Percentiles rank a stretch among this genome's conserved stretches.
Conservation (phyloP, 1,140 invertebrate genomes). For the Camponotus floridanus region DNA sequence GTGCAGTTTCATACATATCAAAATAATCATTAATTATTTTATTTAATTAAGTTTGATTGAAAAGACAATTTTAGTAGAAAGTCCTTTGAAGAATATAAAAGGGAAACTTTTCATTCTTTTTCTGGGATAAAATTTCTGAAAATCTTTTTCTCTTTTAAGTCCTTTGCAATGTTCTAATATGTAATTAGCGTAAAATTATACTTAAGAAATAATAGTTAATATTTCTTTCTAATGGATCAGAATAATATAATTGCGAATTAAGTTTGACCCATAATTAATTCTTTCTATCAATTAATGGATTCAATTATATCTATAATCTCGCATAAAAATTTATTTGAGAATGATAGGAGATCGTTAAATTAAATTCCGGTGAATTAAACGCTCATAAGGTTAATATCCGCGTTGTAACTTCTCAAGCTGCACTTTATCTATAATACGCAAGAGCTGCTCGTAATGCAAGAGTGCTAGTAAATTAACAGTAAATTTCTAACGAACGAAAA, state of each 20-base stretch:
- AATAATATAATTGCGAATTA: not conserved
- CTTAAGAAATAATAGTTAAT: not conserved
- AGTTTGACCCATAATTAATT: not conserved
- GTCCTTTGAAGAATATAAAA: not conserved
- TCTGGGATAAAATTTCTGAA: not conserved
- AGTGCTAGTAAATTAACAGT: slow-evolving; percentile 35
- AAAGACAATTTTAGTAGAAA: not conserved
- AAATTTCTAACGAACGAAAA: slow-evolving; percentile 35
- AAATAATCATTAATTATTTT: not conserved
- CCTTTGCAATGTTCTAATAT: not conserved
- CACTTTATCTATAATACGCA: slow-evolving; percentile 39
- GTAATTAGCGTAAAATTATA: not conserved
- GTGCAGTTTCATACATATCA: not conserved
- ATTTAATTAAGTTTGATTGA: too few species aligned
- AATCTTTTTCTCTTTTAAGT: not conserved
- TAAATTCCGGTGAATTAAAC: slow-evolving; percentile 32
- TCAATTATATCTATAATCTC: slow-evolving; percentile 22
- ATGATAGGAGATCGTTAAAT: slow-evolving; percentile 28
- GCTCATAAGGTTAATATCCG: slow-evolving; percentile 40
- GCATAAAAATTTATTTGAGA: not conserved
- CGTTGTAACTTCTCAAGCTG: slow-evolving; percentile 34
- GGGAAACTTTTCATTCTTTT: not conserved
- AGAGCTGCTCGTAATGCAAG: slow-evolving; percentile 2
- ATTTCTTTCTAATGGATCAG: not conserved
- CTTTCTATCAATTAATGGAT: not conserved